phyloP scores from a whole-genome alignment of 2,888 invertebrate species.

The Aspidiotus rigidus region DNA sequence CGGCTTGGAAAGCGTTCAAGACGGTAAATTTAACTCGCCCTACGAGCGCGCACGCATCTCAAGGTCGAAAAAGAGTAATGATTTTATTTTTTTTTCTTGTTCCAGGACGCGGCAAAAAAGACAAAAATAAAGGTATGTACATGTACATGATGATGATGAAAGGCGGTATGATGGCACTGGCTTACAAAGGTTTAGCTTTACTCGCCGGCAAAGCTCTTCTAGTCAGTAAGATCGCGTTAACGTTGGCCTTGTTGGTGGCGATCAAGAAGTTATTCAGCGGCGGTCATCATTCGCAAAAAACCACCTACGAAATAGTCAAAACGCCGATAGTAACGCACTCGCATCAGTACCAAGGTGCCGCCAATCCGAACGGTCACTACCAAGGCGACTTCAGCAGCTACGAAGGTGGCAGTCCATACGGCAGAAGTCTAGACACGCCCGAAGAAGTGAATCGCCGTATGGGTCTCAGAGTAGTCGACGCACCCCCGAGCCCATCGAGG shows the following conservation, averaged over 20 bases:
- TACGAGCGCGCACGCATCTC: too few species aligned
- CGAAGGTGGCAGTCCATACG: constrained; percentile 41
- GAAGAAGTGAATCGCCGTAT: constrained; percentile 10
- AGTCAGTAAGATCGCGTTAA: constrained; percentile 42
- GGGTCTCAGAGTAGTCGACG: not conserved
- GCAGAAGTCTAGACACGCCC: constrained; percentile 35
- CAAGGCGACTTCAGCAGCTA: constrained; percentile 47
- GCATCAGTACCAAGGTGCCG: constrained; percentile 55
- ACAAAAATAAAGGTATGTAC: constrained; percentile 57
- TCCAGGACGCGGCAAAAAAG: constrained; percentile 53
- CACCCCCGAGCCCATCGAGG: not conserved
- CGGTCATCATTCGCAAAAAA: constrained; percentile 53
- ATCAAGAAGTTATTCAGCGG: constrained; percentile 53
- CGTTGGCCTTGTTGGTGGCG: constrained; percentile 45
- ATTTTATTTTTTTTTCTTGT: constrained; percentile 6
- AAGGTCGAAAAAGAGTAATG: too few species aligned
- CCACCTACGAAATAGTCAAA: constrained; percentile 75
- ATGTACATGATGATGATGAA: constrained; percentile 58
- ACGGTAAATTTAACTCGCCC: constrained; percentile 6
- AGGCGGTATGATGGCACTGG: constrained; percentile 61
- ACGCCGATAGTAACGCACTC: constrained; percentile 72
- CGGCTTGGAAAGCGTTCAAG: constrained; percentile 30
- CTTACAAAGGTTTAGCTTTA: constrained; percentile 63
- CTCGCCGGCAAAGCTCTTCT: constrained; percentile 42
- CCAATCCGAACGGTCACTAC: constrained; percentile 45